Conservation (phyloP, 2,113 vertebrate species). For the Argyrosomus japonicus region DNA sequence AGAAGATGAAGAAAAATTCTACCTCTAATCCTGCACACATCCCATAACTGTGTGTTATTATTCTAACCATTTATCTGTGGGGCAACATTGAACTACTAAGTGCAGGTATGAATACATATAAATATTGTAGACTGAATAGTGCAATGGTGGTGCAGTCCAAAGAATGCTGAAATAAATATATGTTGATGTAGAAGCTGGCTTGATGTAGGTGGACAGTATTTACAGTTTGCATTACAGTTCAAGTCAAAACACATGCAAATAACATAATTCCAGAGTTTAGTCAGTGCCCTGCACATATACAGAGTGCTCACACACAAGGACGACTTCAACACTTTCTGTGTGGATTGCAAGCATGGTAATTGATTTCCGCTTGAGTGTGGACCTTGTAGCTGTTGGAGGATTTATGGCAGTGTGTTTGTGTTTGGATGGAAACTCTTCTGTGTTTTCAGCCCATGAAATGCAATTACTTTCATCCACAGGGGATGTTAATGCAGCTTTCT, state of each 20-base stretch:
- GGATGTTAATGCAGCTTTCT: constrained; percentile 52
- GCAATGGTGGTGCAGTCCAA: too few relatives aligned
- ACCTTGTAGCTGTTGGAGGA: constrained; percentile 59
- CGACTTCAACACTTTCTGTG: constrained; percentile 15
- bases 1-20: too few relatives aligned
- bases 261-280: constrained; percentile 5
- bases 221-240: not conserved
- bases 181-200: too few relatives aligned
- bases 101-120: too few relatives aligned
- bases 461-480: constrained; percentile 72
- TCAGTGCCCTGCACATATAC: not conserved
- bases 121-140: too few relatives aligned
- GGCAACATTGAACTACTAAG: too few relatives aligned
- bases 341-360: constrained; percentile 54
- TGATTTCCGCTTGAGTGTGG: constrained; percentile 68
- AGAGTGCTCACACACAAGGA: constrained; percentile 27
- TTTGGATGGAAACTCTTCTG: constrained; percentile 66
- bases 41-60: not conserved
- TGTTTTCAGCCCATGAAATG: constrained; percentile 70
- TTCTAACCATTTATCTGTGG: too few relatives aligned
- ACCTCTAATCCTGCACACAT: constrained; percentile 1
- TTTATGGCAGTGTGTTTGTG: constrained; percentile 64
- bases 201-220: too few relatives aligned
- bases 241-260: constrained; percentile 8
- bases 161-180: too few relatives aligned